Conservation (phyloP, 2,113 vertebrate genomes). For the Euleptes europaea region DNA sequence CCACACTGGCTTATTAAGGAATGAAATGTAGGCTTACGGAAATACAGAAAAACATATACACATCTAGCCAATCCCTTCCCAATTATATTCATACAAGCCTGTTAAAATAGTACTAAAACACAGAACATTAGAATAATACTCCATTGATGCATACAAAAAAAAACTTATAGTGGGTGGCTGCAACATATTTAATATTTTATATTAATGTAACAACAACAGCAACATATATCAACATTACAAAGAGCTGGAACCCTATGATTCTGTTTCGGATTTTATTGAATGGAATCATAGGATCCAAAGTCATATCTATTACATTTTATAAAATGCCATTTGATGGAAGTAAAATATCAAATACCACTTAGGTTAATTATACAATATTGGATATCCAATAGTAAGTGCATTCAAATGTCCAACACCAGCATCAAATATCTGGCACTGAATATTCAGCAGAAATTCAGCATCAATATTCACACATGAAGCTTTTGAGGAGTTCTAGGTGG, state of each 20-base stretch:
- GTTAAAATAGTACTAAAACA: neutral
- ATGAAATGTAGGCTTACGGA: neutral
- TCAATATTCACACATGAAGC: neutral
- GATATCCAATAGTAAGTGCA: neutral
- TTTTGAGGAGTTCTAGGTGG: neutral
- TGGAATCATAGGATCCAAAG: too few species aligned
- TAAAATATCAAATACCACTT: neutral
- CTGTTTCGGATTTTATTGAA: too few species aligned
- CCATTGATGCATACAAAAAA: neutral
- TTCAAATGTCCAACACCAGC: neutral
- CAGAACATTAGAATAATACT: neutral
- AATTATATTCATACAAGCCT: neutral
- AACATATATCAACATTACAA: neutral
- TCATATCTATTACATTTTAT: neutral
- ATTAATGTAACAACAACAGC: neutral
- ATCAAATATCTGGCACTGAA: neutral
- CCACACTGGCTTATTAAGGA: too few species aligned
- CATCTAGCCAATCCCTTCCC: neutral
- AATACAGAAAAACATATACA: neutral
- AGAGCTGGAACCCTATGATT: too few species aligned
- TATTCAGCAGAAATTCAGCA: neutral
- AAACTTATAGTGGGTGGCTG: neutral
- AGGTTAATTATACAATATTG: neutral
- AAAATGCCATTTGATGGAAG: neutral
- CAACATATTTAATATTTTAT: neutral